phyloP scores from a whole-genome alignment of 2,888 invertebrate species.

The Morpho deidamia region DNA sequence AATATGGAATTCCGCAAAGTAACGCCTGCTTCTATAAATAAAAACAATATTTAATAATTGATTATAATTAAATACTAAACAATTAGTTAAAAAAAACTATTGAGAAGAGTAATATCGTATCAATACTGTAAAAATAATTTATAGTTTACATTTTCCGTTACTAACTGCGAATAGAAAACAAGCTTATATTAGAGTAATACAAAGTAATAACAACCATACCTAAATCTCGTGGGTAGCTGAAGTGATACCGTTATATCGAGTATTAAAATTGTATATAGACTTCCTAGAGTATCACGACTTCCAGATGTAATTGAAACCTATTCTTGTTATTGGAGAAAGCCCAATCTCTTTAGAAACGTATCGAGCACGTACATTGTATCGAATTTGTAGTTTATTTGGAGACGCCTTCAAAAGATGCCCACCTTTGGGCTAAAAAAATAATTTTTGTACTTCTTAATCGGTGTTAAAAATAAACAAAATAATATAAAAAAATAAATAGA shows the following conservation, averaged over 20 bases:
- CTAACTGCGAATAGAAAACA: no score
- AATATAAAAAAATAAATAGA: not conserved
- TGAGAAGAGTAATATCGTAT: no score
- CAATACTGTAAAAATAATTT: no score
- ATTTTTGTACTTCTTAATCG: not conserved
- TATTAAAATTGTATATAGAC: slow-evolving; percentile 13
- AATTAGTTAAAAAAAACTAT: no score
- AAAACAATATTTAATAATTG: no score
- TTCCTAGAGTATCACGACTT: slow-evolving; percentile 9
- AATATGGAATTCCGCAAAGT: no score
- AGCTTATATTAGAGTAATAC: no score
- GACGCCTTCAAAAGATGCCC: slow-evolving; percentile 5
- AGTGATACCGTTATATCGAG: slow-evolving; percentile 2
- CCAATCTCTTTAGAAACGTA: slow-evolving; percentile 4
- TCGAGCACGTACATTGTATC: slow-evolving; percentile 1
- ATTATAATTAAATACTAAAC: no score
- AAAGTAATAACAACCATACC: no score
- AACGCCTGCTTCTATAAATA: no score
- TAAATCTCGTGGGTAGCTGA: no score
- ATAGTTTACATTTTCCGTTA: no score
- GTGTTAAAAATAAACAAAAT: not conserved
- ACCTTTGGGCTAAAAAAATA: not conserved
- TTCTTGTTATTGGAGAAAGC: slow-evolving; percentile 8
- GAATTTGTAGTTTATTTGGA: not conserved
- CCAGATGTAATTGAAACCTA: slow-evolving; percentile 9